Base-by-base conservation (phyloP, 2,888 invertebrate species). In the Ditula angustiorana region DNA sequence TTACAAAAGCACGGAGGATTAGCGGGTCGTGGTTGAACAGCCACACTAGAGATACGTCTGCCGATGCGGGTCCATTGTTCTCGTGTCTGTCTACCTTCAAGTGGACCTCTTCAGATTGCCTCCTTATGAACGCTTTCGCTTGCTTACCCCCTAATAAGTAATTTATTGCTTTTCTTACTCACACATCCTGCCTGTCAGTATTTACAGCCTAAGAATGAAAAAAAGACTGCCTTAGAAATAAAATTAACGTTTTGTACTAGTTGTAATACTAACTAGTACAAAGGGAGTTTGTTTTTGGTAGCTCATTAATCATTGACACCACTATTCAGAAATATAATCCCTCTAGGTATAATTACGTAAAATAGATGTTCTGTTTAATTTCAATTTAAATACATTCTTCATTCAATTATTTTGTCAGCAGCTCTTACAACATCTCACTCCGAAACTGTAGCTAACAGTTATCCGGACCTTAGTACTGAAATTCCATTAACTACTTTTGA, bases 61-160 rank as follows among this genome's bases (percentile, higher is more conserved):
- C 69, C 63, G 75, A 84, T 83, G 79, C 83, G 83, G 82, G 82
- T 67, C 79, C 70, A 65, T 67, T 67, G 64, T 61, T 61, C 59
- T 26, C 11, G 75, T 73, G 71, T 74, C 74, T 69, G 75, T 72
- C 73, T 71, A 64, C 71, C 74, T 74, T 81, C 74, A 75, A 76
- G 71, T 71, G 46, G 57, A 41, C 56, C 58, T 26, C 59, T 59
- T 50, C 4, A 28, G n/a, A 33, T 44, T 26, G 21, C 47, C 35
- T 52, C 49, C 64, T 64, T 47, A 26, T 46, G n/a, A 28, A 28
- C 11, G 23, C 28, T 56, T 49, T 46, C 33, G 5, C 5, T 61
- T 53, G 35, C 28, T 16, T 16, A 19, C 35, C 33, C n/a, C 21
- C 19, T 52, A 28, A 50, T 41, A 41, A 16, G 41, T 19, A 41